Conservation (phyloP, 1,140 invertebrate species). For the Habropoda laboriosa region DNA sequence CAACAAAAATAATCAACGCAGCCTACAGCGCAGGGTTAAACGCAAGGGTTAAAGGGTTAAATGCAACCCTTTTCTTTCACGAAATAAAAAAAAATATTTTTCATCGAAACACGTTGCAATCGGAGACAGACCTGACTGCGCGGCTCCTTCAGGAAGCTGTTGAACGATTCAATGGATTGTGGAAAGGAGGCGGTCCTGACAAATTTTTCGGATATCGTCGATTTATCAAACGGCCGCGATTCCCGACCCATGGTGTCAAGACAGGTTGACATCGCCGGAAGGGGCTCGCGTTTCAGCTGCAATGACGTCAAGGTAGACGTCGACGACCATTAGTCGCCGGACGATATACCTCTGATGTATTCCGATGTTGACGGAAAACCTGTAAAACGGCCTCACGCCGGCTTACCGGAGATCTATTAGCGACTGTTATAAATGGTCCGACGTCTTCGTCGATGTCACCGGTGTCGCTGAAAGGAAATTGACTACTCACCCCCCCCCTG, state of each 20-base stretch:
- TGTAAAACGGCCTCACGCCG: conserved; percentile 73
- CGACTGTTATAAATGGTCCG: conserved; percentile 79
- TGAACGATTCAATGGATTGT: conserved; percentile 56
- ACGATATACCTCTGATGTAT: conserved; percentile 70
- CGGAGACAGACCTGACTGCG: neutral
- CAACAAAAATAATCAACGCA: too few species aligned
- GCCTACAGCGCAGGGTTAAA: too few species aligned
- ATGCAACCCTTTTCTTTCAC: too few species aligned
- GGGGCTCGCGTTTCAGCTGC: conserved; percentile 55
- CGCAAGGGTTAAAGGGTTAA: too few species aligned
- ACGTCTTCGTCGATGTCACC: conserved; percentile 71
- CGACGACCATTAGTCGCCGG: conserved; percentile 74
- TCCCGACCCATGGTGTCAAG: conserved; percentile 69
- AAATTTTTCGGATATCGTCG: conserved; percentile 77
- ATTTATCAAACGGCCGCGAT: conserved; percentile 72
- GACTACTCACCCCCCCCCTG: conserved; percentile 71
- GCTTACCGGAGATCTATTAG: conserved; percentile 74
- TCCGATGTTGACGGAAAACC: conserved; percentile 79
- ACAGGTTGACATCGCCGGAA: conserved; percentile 51
- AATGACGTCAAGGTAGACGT: conserved; percentile 58
- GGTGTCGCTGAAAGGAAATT: conserved; percentile 77
- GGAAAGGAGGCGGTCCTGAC: conserved; percentile 64
- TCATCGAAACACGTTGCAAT: neutral
- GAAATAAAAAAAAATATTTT: too few species aligned
- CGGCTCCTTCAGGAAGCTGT: conserved; percentile 17